phyloP scores from a whole-genome alignment of 2,888 invertebrate species.

The Tenthredo scrophulariae region DNA sequence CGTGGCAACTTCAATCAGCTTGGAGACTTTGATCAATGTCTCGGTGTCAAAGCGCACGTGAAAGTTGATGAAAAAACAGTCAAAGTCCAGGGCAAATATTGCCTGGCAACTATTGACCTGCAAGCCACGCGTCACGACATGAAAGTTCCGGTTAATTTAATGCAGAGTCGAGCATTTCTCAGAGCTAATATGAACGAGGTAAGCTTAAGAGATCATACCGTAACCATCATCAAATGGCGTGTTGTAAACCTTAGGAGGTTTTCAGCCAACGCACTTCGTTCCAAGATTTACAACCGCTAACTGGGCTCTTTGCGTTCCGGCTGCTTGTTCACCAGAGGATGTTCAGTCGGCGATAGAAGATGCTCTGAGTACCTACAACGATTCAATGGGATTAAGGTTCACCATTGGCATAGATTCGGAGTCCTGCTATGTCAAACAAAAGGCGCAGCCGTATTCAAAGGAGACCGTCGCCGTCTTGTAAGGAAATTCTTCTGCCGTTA shows the following conservation, averaged over 20 bases:
- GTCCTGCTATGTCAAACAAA: slow-evolving; percentile 82
- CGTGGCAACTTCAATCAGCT: slow-evolving; percentile 87
- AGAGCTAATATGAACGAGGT: slow-evolving; percentile 84
- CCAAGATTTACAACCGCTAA: slow-evolving; percentile 86
- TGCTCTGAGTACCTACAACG: slow-evolving; percentile 82
- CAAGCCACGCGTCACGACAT: slow-evolving; percentile 81
- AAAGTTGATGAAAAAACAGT: slow-evolving; percentile 82
- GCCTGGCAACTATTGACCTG: slow-evolving; percentile 84
- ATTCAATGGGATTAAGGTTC: slow-evolving; percentile 81
- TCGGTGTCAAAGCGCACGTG: slow-evolving; percentile 80
- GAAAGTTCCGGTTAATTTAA: slow-evolving; percentile 83
- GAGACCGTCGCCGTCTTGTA: slow-evolving; percentile 79
- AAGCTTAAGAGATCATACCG: slow-evolving; percentile 64
- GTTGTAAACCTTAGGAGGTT: slow-evolving; percentile 55
- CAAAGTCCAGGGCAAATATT: slow-evolving; percentile 85
- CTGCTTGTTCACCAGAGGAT: slow-evolving; percentile 82
- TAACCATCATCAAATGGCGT: background rate
- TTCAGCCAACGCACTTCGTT: slow-evolving; percentile 86
- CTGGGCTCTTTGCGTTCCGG: slow-evolving; percentile 86
- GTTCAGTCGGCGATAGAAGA: slow-evolving; percentile 81
- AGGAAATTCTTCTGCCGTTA: slow-evolving; percentile 63
- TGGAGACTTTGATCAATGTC: slow-evolving; percentile 86
- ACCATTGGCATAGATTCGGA: slow-evolving; percentile 80
- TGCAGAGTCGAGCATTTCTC: slow-evolving; percentile 84
- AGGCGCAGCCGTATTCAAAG: slow-evolving; percentile 71